phyloP scores from a whole-genome alignment of 2,113 vertebrate species.

The Elephantulus edwardii region DNA sequence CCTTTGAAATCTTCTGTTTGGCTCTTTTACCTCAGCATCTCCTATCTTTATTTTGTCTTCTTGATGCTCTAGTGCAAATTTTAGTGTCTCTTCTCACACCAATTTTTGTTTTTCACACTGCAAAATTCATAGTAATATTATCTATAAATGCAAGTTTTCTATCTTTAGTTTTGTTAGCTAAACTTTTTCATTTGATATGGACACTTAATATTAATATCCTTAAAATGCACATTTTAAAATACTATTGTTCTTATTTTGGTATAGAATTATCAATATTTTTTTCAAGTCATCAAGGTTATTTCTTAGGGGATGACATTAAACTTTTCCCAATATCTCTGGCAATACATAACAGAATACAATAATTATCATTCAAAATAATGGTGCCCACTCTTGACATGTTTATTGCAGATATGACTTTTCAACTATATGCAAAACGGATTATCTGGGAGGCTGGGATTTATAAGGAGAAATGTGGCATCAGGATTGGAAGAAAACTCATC shows the following conservation, averaged over 20 bases:
- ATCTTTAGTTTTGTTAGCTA: slow-evolving; percentile 54
- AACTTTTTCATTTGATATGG: slow-evolving; percentile 51
- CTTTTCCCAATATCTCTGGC: slow-evolving; percentile 41
- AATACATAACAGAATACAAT: slow-evolving; percentile 56
- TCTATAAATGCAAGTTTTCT: not conserved
- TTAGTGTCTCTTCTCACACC: no score
- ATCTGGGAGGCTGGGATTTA: no score
- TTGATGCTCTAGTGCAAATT: no score
- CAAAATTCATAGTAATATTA: slow-evolving; percentile 5
- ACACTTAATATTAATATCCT: slow-evolving; percentile 24
- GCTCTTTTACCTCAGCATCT: no score
- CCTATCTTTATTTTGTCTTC: no score
- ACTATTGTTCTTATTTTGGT: slow-evolving; percentile 44
- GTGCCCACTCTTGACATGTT: not conserved
- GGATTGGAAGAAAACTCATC: no score
- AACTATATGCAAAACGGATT: no score
- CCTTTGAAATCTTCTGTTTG: no score
- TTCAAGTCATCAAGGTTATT: slow-evolving; percentile 17
- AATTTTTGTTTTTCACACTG: no score
- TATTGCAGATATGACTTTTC: slow-evolving; percentile 9
- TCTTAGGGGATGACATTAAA: slow-evolving; percentile 34
- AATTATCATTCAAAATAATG: slow-evolving; percentile 54
- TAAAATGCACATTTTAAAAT: slow-evolving; percentile 13
- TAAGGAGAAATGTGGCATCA: no score
- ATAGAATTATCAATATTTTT: slow-evolving; percentile 44